A percentile compares a stretch with the other conserved stretches of the same genome.
These are phyloP conservation scores for honey bee (Apis mellifera) DNA, from an alignment of 1,140 invertebrate species.

Conservation along the genomic window DNA sequence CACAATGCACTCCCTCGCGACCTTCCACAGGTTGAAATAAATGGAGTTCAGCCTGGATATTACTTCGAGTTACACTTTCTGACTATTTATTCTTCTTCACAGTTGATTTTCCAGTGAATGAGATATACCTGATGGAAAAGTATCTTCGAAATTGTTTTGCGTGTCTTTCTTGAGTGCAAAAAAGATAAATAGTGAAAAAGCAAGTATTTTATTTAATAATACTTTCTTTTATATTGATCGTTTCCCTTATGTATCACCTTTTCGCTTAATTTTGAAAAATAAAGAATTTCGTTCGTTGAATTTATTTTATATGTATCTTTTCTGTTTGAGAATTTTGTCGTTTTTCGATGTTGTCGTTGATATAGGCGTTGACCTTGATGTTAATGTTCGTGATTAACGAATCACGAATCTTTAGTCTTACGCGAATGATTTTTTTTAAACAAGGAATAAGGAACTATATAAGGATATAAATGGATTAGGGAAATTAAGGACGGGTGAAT, in stretches of 20 bases:
- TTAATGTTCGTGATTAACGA: background rate
- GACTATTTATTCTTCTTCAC: slow-evolving; percentile 6
- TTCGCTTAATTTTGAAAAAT: background rate
- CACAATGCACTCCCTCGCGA: slow-evolving; percentile 83
- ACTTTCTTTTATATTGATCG: background rate
- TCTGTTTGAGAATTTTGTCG: background rate
- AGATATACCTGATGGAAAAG: background rate
- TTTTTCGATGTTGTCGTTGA: background rate
- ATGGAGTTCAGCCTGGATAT: slow-evolving; percentile 72
- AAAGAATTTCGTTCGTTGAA: background rate
- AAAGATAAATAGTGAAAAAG: background rate
- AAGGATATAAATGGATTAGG: slow-evolving; percentile 30
- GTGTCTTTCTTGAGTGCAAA: background rate
- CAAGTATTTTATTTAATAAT: background rate
- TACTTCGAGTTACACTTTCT: slow-evolving; percentile 53
- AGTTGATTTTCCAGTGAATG: background rate
- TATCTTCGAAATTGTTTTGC: background rate
- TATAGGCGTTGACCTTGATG: background rate
- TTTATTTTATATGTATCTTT: background rate
- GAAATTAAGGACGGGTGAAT: background rate
- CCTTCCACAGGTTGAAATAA: slow-evolving; percentile 82
- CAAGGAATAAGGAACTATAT: slow-evolving; percentile 49
- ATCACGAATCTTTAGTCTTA: background rate
- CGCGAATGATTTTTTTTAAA: background rate
- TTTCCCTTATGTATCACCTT: background rate